Conservation (phyloP, 2,888 invertebrate genomes). For the Tuta absoluta region DNA sequence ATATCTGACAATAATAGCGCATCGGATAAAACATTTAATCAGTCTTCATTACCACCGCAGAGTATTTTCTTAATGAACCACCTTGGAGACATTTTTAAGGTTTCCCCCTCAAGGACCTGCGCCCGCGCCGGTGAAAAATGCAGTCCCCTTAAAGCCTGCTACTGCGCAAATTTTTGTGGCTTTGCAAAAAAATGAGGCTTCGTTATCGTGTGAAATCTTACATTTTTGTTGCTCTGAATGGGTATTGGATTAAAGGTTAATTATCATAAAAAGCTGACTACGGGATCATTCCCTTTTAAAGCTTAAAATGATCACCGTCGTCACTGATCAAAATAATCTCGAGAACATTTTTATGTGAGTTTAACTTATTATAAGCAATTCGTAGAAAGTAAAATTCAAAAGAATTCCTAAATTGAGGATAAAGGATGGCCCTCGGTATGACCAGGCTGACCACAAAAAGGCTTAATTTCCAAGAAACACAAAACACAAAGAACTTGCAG, state of each 20-base stretch:
- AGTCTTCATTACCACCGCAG: not conserved
- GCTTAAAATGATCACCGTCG: not conserved
- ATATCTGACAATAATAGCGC: conserved; percentile 9
- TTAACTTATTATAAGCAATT: not conserved
- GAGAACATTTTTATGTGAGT: not conserved
- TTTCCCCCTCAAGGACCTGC: conserved; percentile 53
- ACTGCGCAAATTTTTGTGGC: conserved; percentile 39
- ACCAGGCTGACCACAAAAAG: conserved; percentile 26
- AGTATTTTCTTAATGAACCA: conserved; percentile 46
- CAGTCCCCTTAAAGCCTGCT: conserved; percentile 30
- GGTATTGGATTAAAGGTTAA: not conserved
- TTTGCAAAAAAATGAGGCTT: conserved; percentile 25
- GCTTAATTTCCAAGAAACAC: conserved; percentile 22
- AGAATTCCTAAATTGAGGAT: conserved; percentile 12
- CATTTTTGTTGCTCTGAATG: conserved; percentile 10
- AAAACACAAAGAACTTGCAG: conserved; percentile 12
- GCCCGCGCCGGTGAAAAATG: conserved; percentile 28
- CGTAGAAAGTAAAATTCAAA: not conserved
- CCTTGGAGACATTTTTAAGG: conserved; percentile 63
- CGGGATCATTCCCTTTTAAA: not conserved
- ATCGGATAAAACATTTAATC: conserved; percentile 18
- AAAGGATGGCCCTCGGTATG: not conserved
- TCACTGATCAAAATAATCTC: not conserved
- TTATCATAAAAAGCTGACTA: not conserved
- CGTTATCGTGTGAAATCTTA: conserved; percentile 14